Evolutionary conservation across 2,888 invertebrate species (phyloP), one percentile per base, ranked within the genome.

Genomic region (Macropis europaea): DNA sequence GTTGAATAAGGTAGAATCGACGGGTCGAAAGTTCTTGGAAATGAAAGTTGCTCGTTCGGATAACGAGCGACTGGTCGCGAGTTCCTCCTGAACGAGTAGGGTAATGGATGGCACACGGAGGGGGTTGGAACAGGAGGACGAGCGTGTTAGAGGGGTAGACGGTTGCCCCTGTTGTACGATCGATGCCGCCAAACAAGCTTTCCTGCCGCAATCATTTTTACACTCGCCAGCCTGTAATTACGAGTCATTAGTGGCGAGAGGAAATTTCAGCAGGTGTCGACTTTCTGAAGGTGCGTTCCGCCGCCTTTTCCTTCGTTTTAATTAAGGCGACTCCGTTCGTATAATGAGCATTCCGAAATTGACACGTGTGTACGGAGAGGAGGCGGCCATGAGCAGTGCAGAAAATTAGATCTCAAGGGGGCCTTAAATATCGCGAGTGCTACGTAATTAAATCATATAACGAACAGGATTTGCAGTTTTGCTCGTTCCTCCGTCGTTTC

Each of bases 211-310:
- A 63, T 72, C 60, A 73, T 78, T 78, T 79, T 76, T 76, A 52
- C 66, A 48, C 67, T 24, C 57, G 43, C 47, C 50, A 40, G 54
- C 30, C 48, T 52, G 59, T 76, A 79, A 79, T 79, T 79, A 79
- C 76, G 67, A 52, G 73, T 76, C 70, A 76, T 79, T 79, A 76
- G 45, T 7, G 73, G 43, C 22, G 26, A 43, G 53, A 43, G 70
- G 63, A 66, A 62, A 76, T 48, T 60, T 66, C 43, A 22, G 9
- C 67, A 50, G 48, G 69, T 73, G 73, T 70, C 57, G 69, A 54
- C 47, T 70, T 70, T 56, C 57, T n/a, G 38, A 43, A 42, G 34
- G 24, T 3, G 50, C 56, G 17, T 52, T 42, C 34, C 26, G 24
- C 43, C 9, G 36, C 42, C 56, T 59, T 60, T 66, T 56, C 64